Conservation (phyloP, 2,113 vertebrate genomes). For the Ptilorrhoa leucosticta region DNA sequence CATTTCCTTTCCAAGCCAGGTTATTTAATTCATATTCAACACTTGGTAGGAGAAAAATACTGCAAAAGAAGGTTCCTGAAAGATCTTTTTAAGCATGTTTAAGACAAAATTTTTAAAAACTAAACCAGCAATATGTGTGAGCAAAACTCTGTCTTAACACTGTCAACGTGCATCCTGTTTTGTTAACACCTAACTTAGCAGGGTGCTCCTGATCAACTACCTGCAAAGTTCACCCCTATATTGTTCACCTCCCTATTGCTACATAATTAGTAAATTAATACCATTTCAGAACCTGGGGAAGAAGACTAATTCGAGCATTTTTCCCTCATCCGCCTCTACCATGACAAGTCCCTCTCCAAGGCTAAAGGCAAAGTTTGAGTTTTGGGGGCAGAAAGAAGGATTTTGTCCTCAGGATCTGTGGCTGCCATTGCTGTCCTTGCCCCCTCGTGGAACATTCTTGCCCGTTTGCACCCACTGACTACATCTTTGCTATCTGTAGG, state of each 20-base stretch:
- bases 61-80: background rate
- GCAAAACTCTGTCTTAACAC: background rate
- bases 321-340: background rate
- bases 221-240: background rate
- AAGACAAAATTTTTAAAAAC: background rate
- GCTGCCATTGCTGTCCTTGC: background rate
- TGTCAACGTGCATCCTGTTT: background rate
- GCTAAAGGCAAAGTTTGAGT: background rate
- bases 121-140: background rate
- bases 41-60: background rate
- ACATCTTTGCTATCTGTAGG: background rate
- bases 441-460: background rate
- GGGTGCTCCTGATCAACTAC: background rate
- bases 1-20: constrained; percentile 19
- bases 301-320: background rate
- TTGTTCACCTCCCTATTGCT: background rate
- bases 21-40: background rate
- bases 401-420: background rate
- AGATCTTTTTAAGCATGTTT: background rate
- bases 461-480: background rate
- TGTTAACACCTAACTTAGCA: background rate
- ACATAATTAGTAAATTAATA: background rate
- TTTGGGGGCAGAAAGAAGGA: background rate
- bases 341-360: background rate
- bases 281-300: background rate